Percentiles rank a stretch among this genome's conserved stretches.
phyloP scores from a whole-genome alignment of 2,888 invertebrate genomes.

The Hololepta plana region DNA sequence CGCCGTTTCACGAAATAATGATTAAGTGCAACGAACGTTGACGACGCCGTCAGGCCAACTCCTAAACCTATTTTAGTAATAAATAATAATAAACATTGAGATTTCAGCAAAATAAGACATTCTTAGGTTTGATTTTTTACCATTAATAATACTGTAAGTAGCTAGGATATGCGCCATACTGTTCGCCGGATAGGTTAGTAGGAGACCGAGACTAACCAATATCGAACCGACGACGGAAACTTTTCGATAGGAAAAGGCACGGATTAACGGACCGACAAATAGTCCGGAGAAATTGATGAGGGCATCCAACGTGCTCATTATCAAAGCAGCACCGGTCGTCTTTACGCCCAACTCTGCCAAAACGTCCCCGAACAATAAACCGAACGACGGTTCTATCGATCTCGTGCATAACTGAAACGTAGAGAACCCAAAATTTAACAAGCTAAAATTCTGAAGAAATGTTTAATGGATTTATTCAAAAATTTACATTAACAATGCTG shows the following conservation, averaged over 20 bases:
- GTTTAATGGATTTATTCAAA: neutral
- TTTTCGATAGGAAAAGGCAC: slow-evolving; percentile 55
- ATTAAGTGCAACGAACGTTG: slow-evolving; percentile 62
- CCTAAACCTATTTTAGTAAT: slow-evolving; percentile 39
- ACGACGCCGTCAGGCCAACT: slow-evolving; percentile 56
- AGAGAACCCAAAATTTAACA: too few relatives aligned
- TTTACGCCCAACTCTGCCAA: slow-evolving; percentile 48
- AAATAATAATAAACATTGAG: neutral
- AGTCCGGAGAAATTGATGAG: slow-evolving; percentile 64
- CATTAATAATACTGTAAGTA: slow-evolving; percentile 59
- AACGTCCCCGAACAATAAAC: slow-evolving; percentile 58
- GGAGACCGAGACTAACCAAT: slow-evolving; percentile 46
- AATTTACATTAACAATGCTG: slow-evolving; percentile 68
- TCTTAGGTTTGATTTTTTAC: slow-evolving; percentile 23
- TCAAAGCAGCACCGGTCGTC: slow-evolving; percentile 56
- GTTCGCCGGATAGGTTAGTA: slow-evolving; percentile 46
- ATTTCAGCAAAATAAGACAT: neutral
- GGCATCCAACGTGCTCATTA: slow-evolving; percentile 57
- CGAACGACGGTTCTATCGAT: slow-evolving; percentile 66
- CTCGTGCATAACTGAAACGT: slow-evolving; percentile 52
- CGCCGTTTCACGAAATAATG: slow-evolving; percentile 59
- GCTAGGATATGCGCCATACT: slow-evolving; percentile 54
- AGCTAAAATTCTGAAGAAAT: too few relatives aligned
- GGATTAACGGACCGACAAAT: slow-evolving; percentile 57
- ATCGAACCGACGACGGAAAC: slow-evolving; percentile 47